phyloP scores from a whole-genome alignment of 2,797 vertebrate species.

The Nyctalus aviator region DNA sequence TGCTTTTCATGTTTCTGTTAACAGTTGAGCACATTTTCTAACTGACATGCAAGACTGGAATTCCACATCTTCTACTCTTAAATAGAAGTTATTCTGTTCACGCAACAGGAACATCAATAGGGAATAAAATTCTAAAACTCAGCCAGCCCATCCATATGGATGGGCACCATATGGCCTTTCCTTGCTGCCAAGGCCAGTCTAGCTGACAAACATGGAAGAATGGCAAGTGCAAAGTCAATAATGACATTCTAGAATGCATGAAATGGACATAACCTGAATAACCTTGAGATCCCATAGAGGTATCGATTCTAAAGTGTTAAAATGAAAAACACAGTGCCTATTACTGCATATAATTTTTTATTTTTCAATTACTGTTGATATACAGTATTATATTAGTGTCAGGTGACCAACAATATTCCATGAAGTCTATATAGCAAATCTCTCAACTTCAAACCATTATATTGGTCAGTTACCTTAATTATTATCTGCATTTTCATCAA shows the following conservation, averaged over 20 bases:
- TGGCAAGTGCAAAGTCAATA: slow-evolving; percentile 72
- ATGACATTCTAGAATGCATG: slow-evolving; percentile 52
- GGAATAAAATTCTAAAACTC: slow-evolving; percentile 75
- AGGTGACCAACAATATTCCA: neutral
- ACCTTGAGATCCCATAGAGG: slow-evolving; percentile 51
- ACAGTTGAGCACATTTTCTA: slow-evolving; percentile 59
- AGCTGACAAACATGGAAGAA: slow-evolving; percentile 69
- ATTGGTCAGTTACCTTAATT: slow-evolving; percentile 25
- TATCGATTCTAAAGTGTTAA: slow-evolving; percentile 5
- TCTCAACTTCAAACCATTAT: neutral
- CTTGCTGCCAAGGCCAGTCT: slow-evolving; percentile 74
- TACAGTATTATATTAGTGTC: neutral
- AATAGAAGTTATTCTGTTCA: slow-evolving; percentile 77
- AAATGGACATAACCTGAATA: slow-evolving; percentile 41
- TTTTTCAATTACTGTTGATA: neutral
- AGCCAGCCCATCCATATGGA: slow-evolving; percentile 78
- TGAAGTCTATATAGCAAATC: slow-evolving; percentile 4
- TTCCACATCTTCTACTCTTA: slow-evolving; percentile 66
- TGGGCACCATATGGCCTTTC: slow-evolving; percentile 77
- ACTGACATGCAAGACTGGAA: slow-evolving; percentile 39
- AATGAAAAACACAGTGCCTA: neutral
- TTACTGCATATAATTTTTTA: neutral
- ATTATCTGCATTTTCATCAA: slow-evolving; percentile 39
- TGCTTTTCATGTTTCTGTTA: slow-evolving; percentile 56
- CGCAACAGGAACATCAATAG: slow-evolving; percentile 71